These are phyloP conservation scores for Mungos mungo DNA, from an alignment of 2,113 vertebrate species.

Conservation along the genomic window DNA sequence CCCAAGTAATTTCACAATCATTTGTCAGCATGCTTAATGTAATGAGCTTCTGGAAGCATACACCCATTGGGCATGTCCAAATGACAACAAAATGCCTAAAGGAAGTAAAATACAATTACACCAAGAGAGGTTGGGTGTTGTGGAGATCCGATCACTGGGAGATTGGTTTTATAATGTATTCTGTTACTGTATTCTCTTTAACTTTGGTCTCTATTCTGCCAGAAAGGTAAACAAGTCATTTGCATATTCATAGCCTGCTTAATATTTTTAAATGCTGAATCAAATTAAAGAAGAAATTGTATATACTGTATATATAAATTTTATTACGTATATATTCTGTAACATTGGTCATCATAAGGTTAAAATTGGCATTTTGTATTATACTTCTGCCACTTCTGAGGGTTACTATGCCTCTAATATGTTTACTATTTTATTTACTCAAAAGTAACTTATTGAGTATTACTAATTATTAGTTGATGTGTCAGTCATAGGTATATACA, in stretches of 20 bases:
- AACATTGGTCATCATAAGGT: neutral
- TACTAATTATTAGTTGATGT: neutral
- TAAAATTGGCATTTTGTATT: neutral
- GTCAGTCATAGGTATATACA: neutral
- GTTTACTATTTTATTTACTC: neutral
- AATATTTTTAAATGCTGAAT: neutral
- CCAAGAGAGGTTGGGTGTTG: neutral
- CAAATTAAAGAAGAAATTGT: neutral
- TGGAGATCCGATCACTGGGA: neutral
- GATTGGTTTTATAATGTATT: neutral
- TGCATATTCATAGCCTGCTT: neutral
- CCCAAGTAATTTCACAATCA: slow-evolving; percentile 7
- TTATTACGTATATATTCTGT: neutral
- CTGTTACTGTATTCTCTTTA: neutral
- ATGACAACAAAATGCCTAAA: neutral
- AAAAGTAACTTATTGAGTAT: neutral
- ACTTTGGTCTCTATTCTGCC: neutral
- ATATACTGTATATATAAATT: neutral
- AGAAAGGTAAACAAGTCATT: neutral
- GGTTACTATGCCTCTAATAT: neutral
- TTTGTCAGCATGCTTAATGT: neutral
- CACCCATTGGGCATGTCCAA: neutral
- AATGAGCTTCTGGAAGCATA: neutral
- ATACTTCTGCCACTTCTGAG: neutral
- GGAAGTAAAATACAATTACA: neutral